Conservation (phyloP, 2,113 vertebrate species). For the Atrichornis clamosus region DNA sequence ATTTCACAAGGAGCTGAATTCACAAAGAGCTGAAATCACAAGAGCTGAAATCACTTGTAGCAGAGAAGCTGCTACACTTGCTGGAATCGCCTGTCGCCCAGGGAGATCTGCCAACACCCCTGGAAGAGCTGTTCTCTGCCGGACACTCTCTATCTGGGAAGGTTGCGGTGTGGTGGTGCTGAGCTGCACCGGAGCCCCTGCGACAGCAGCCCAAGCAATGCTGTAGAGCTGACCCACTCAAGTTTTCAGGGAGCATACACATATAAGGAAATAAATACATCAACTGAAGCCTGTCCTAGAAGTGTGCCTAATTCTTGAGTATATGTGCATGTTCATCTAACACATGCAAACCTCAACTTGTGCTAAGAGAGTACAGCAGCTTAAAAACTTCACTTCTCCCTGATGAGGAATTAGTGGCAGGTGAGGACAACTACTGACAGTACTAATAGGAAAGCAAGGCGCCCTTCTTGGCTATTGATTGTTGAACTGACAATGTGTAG, state of each 20-base stretch:
- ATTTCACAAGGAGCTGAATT: too few relatives aligned
- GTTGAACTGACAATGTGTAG: not conserved
- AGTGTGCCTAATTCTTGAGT: not conserved
- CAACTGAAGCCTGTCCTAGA: not conserved
- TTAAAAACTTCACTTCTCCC: not conserved
- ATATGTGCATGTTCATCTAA: not conserved
- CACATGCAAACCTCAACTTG: not conserved
- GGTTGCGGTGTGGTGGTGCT: too few relatives aligned
- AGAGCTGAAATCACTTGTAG: too few relatives aligned
- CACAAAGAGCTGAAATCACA: too few relatives aligned
- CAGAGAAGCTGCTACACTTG: too few relatives aligned
- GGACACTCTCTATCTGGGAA: too few relatives aligned
- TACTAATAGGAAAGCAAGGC: not conserved
- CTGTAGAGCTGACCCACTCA: not conserved
- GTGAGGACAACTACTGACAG: not conserved
- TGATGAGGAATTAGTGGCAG: not conserved
- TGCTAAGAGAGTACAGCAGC: not conserved
- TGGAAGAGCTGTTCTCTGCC: too few relatives aligned
- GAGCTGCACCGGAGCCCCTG: too few relatives aligned
- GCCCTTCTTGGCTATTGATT: not conserved
- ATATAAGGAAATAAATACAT: not conserved
- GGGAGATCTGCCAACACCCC: too few relatives aligned
- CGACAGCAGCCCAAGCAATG: not conserved
- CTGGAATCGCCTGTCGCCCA: too few relatives aligned
- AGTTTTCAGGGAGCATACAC: not conserved